Evolutionary conservation across 2,113 vertebrate genomes (phyloP), one percentile per base, ranked within the genome.

Genomic region (Lophochroa leadbeateri): DNA sequence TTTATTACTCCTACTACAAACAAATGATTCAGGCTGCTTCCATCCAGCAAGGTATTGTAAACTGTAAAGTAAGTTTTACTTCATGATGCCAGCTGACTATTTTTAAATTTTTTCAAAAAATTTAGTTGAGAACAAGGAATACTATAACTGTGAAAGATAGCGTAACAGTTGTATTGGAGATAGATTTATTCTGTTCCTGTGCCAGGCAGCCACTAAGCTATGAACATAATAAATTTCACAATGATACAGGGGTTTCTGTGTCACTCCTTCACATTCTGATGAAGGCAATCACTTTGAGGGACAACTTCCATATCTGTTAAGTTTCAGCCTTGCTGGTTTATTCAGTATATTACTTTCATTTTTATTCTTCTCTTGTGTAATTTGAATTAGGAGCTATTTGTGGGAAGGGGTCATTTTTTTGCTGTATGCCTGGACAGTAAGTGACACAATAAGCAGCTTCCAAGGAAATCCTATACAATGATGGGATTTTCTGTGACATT

Each of bases 1-100:
- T 99, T 17, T 99, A 99, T 98, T 99, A 99, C 94, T 99, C 99
- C 14, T 99, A 99, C 98, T 99, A 99, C 98, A 99, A 99, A 91
- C 98, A 99, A 96, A 99, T 99, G 99, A 94, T 99, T 85, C 98
- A 98, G 76, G 99, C 99, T 43, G 98, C 99, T 6, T 99, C 99
- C 82, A 98, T 99, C 93, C 96, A 97, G 70, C 98, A 99, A 99
- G 99, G 99, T 99, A 99, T 19, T 92, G 92, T 94, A 95, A 89
- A 76, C 86, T 92, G 55, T 75, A 58, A 76, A 82, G 94, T 97
- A 96, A 96, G 96, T 97, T 96, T 96, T 95, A 74, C 44, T 78
- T 65, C 0, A 0, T 69, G 65, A 65, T 74, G 87, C 47, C 70
- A 80, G 85, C 46, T 72, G 78, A 63, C 29, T 58, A 0, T 49